phyloP scores from a whole-genome alignment of 1,140 invertebrate species.

The Brachionus rotundiformis region DNA sequence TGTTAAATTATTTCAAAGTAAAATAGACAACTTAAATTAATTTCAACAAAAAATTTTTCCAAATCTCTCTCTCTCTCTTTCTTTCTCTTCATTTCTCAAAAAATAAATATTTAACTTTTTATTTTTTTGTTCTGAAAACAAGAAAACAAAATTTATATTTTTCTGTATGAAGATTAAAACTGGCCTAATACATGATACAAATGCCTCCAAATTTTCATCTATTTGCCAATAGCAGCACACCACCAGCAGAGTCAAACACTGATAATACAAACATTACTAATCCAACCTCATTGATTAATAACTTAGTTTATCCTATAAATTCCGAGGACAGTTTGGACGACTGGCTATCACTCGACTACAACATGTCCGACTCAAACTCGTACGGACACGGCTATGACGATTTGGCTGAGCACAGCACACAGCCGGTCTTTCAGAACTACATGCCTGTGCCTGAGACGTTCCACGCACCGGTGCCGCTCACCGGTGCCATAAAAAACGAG shows the following conservation, averaged over 20 bases:
- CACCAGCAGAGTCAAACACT: neutral
- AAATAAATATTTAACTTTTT: conserved; percentile 42
- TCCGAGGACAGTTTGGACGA: neutral
- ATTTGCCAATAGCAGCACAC: neutral
- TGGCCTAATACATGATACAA: conserved; percentile 23
- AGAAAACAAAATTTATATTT: conserved; percentile 17
- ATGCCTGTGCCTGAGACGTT: neutral
- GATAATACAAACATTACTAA: neutral
- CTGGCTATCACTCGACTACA: neutral
- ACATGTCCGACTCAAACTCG: neutral
- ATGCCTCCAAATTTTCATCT: conserved; percentile 28
- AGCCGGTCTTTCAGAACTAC: neutral
- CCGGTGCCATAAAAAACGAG: neutral
- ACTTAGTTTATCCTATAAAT: neutral
- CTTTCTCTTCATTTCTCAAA: neutral
- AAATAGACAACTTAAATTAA: conserved; percentile 48
- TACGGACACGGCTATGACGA: neutral
- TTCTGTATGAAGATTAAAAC: conserved; percentile 19
- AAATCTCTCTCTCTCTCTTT: conserved; percentile 15
- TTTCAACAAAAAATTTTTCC: conserved; percentile 17
- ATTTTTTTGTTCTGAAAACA: conserved; percentile 41
- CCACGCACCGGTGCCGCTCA: neutral
- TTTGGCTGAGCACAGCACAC: neutral
- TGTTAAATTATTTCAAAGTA: conserved; percentile 30
- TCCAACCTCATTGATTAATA: neutral